Base-by-base conservation (phyloP, 2,888 invertebrate species). In the Globia sparganii region DNA sequence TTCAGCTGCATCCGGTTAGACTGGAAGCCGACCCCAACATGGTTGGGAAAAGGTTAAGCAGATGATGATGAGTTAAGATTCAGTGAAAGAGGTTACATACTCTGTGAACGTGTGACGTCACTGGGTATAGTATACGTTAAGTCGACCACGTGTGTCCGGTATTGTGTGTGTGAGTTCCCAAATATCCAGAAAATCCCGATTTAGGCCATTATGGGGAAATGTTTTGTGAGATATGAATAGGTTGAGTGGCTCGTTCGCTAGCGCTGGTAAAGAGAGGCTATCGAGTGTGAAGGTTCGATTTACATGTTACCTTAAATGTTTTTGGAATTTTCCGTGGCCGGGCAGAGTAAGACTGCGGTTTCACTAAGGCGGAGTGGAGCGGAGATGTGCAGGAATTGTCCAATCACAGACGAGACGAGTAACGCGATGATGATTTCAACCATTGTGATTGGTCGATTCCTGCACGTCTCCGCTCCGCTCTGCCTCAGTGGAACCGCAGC, bases 61-160 rank as follows among this genome's bases (percentile, higher is more conserved):
- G 13, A 13, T 40, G 40, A 40, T 40, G 13, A 40, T 40, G 43
- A 43, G 43, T 43, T 43, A 43, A 0, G 13, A 43, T 43, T 80
- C 75, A 61, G 65, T 61, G 4, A n/a, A n/a, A n/a, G n/a, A n/a
- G 21, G 1, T 1, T 21, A n/a, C 61, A 49, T 71, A 71, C 28
- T 81, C 81, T 31, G 28, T 62, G 70, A 40, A 0, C 11, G 0
- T 6, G n/a, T 70, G 56, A 69, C 67, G 65, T 78, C 78, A 78
- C 56, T 4, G 13, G 8, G 46, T 11, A 64, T 62, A 79, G 68
- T 80, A 64, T 66, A 77, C 77, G 72, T 69, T 69, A 58, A 59
- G 46, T 49, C 13, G 1, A 53, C 68, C 78, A 78, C 83, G 81
- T 82, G 81, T 72, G 66, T 72, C 72, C 72, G 72, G 69, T 82